Percentiles rank a stretch among this genome's conserved stretches.
Conservation (phyloP, 2,888 invertebrate species). For the Idaea dimidiata region DNA sequence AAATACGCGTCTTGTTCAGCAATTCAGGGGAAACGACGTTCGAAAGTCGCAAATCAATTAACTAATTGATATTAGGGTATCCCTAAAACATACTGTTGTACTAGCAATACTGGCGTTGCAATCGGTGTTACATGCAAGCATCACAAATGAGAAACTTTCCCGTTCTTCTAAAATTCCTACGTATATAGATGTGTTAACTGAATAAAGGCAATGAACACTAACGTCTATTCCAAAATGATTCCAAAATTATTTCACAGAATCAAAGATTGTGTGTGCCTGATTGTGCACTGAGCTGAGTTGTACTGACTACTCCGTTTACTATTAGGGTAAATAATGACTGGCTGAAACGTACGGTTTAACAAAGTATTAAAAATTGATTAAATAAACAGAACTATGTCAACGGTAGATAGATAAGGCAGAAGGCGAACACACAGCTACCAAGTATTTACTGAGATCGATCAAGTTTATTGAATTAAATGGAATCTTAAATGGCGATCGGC, state of each 20-base stretch:
- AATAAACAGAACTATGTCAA: conserved; percentile 4
- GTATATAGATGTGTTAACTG: too few species aligned
- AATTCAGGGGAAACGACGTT: neutral
- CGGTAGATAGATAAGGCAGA: neutral
- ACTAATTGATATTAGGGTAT: too few species aligned
- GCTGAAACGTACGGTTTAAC: neutral
- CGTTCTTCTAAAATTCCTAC: too few species aligned
- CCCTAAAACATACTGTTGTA: too few species aligned
- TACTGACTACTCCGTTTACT: neutral
- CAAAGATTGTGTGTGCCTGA: neutral
- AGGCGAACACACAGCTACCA: conserved; percentile 4
- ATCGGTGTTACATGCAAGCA: too few species aligned
- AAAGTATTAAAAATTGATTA: neutral
- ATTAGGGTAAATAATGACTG: neutral
- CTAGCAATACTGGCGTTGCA: too few species aligned
- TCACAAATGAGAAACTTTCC: too few species aligned
- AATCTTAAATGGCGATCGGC: conserved; percentile 59
- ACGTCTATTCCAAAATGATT: neutral
- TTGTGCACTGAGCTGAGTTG: too few species aligned
- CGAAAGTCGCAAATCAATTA: neutral
- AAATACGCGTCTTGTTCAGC: conserved; percentile 36
- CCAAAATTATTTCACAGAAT: neutral
- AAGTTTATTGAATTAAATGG: conserved; percentile 44
- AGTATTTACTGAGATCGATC: conserved; percentile 24
- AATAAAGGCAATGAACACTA: too few species aligned